phyloP scores from a whole-genome alignment of 2,888 invertebrate genomes.

The Andrena trimmerana region DNA sequence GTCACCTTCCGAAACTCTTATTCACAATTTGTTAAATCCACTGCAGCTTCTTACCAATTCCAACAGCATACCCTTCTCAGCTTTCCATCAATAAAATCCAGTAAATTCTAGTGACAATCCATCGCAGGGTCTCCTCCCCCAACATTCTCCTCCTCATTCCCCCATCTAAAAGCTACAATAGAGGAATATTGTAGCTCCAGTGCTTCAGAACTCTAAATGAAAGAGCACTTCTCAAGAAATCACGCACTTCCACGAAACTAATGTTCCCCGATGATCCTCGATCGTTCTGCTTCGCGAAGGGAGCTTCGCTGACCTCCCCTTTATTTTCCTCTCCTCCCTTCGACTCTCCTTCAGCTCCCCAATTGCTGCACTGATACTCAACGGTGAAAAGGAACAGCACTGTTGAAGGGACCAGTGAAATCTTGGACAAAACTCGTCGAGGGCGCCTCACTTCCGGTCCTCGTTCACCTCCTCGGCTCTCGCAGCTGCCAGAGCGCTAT shows the following conservation, averaged over 20 bases:
- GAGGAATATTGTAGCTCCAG: no score
- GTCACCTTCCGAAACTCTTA: neutral
- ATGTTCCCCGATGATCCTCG: no score
- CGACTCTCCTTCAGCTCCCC: no score
- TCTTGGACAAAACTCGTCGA: neutral
- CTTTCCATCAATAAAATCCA: no score
- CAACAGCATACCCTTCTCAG: no score
- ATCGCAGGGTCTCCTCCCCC: neutral
- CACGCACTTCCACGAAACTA: neutral
- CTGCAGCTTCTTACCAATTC: neutral
- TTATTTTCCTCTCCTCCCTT: no score
- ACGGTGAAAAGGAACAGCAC: neutral
- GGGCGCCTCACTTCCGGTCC: neutral
- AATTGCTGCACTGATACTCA: neutral
- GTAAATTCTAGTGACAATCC: neutral
- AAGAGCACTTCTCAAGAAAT: neutral
- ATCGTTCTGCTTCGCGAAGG: no score
- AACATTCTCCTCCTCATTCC: neutral
- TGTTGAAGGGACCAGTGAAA: neutral
- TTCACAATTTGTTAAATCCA: neutral
- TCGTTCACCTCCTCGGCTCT: neutral
- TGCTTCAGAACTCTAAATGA: neutral
- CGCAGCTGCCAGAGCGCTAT: neutral
- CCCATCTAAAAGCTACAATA: neutral
- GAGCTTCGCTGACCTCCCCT: no score